These are phyloP conservation scores for Dione vanillae DNA, from an alignment of 2,888 invertebrate species.

Conservation along the genomic window DNA sequence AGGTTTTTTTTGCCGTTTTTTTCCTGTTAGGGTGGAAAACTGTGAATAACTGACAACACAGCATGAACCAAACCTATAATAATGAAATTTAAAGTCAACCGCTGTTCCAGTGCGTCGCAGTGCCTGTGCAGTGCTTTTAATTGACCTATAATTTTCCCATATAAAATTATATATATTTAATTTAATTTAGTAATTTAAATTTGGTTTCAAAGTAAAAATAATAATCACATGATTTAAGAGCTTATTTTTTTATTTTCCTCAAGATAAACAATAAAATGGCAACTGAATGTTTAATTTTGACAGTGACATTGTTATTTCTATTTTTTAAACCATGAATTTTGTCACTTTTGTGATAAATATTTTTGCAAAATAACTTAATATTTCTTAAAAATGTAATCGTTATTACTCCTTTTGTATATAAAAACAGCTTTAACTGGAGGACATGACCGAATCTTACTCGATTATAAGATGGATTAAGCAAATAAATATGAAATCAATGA, in stretches of 20 bases:
- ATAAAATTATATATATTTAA: no score
- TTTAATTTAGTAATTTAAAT: no score
- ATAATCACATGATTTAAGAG: neutral
- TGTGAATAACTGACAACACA: no score
- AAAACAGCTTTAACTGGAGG: slow-evolving; percentile 43
- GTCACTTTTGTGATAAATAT: slow-evolving; percentile 34
- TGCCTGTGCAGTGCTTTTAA: no score
- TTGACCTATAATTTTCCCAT: no score
- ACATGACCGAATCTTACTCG: slow-evolving; percentile 38
- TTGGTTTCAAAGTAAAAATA: no score
- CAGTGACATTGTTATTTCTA: slow-evolving; percentile 21
- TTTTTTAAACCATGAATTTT: slow-evolving; percentile 26
- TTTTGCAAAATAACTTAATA: slow-evolving; percentile 26
- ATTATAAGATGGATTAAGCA: slow-evolving; percentile 61
- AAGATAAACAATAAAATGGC: neutral
- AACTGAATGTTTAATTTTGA: neutral
- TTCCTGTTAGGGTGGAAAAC: no score
- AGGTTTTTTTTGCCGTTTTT: no score
- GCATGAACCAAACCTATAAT: no score
- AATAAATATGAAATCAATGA: slow-evolving; percentile 69
- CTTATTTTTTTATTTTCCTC: neutral
- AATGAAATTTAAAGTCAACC: no score
- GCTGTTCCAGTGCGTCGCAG: no score
- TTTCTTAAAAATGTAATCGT: slow-evolving; percentile 41
- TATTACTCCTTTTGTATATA: slow-evolving; percentile 26